These are phyloP conservation scores for Hydropsyche betteni DNA, from an alignment of 2,888 invertebrate genomes.

Conservation along the genomic window DNA sequence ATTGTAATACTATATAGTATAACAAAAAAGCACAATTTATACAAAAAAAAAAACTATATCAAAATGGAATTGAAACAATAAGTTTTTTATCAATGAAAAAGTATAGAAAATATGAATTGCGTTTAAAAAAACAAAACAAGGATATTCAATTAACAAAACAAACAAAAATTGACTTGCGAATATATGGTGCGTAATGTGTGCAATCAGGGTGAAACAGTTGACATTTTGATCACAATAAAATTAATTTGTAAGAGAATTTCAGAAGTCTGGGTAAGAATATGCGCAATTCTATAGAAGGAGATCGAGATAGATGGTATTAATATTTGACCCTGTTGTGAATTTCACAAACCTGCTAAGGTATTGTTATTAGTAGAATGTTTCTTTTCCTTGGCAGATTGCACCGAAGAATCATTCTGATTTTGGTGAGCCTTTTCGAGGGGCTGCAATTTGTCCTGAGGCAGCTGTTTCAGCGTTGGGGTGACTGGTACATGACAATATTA, in stretches of 20 bases:
- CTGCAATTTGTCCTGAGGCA: constrained; percentile 19
- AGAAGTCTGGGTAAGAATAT: neutral
- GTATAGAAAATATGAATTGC: too few species aligned
- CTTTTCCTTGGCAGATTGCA: constrained; percentile 32
- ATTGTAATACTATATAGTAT: neutral
- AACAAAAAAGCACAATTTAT: too few species aligned
- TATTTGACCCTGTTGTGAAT: constrained; percentile 18
- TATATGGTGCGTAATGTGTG: constrained; percentile 14
- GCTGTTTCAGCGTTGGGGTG: constrained; percentile 27
- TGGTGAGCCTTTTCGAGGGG: constrained; percentile 32
- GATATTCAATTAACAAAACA: too few species aligned
- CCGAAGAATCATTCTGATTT: constrained; percentile 18
- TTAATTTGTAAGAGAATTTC: neutral
- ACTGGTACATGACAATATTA: constrained; percentile 22
- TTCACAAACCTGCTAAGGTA: constrained; percentile 32
- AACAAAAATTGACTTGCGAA: too few species aligned
- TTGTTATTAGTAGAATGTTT: constrained; percentile 22
- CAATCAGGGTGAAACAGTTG: constrained; percentile 16
- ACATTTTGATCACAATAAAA: neutral
- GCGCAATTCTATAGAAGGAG: constrained; percentile 21
- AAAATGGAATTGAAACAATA: too few species aligned
- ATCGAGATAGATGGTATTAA: constrained; percentile 12
- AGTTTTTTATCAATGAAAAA: too few species aligned
- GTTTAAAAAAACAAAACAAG: too few species aligned
- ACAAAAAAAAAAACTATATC: too few species aligned